Evolutionary conservation across 2,113 vertebrate genomes (phyloP).

Genomic region (Cromileptes altivelis): DNA sequence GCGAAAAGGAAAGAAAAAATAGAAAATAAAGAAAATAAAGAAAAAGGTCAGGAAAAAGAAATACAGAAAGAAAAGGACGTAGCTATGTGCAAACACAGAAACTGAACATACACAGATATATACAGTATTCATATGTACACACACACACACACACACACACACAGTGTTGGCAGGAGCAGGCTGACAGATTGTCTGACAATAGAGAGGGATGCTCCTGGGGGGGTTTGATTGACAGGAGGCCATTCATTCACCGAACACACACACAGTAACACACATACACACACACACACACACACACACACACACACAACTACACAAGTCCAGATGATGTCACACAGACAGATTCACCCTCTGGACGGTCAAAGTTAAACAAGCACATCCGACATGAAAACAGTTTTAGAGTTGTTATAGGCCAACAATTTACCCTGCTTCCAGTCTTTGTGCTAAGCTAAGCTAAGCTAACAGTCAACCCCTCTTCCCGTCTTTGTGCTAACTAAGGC

Average conservation of each 20-base stretch:
- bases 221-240: conserved; percentile 47
- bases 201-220: conserved; percentile 39
- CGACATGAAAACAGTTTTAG: background rate
- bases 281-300: background rate
- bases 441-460: too few species aligned
- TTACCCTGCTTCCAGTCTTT: background rate
- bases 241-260: conserved; percentile 34
- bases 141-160: conserved; percentile 30
- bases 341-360: background rate
- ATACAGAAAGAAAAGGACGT: background rate
- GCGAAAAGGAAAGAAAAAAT: background rate
- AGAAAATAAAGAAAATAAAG: background rate
- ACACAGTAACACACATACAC: conserved; percentile 1
- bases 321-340: conserved; percentile 15
- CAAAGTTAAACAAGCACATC: background rate
- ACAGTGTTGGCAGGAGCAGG: conserved; percentile 52
- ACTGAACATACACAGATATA: background rate
- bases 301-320: conserved; percentile 13
- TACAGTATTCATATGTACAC: background rate
- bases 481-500: too few species aligned
- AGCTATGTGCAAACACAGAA: background rate
- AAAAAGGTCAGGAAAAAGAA: background rate
- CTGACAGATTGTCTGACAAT: conserved; percentile 68
- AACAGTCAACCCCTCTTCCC: too few species aligned
- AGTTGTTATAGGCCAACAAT: background rate